Percentiles rank a stretch among this genome's conserved stretches.
These are phyloP conservation scores for Lithosia quadra DNA, from an alignment of 2,888 invertebrate species.

Conservation along the genomic window DNA sequence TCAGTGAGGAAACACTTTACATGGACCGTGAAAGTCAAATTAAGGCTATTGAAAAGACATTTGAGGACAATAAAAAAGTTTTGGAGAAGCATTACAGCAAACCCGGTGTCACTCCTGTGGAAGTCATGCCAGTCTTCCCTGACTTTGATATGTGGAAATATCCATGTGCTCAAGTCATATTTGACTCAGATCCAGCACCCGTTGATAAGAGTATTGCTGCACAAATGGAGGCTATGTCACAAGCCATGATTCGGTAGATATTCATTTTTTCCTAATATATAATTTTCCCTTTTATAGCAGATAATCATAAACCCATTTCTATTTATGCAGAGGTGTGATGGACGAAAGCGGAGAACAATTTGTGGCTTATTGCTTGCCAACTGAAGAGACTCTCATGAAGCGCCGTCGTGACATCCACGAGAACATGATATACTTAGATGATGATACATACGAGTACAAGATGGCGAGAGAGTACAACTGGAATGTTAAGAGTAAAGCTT, in stretches of 20 bases:
- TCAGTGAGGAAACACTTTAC: constrained; percentile 96
- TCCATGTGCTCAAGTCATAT: constrained; percentile 99
- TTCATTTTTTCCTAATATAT: neutral
- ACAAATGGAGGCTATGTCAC: constrained; percentile 98
- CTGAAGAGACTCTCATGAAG: constrained; percentile 96
- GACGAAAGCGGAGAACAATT: constrained; percentile 99
- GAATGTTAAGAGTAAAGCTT: constrained; percentile 99
- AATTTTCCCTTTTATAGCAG: neutral
- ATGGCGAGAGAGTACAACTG: constrained; percentile 99
- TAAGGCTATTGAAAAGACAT: constrained; percentile 98
- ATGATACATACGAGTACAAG: constrained; percentile 97
- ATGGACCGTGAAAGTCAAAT: constrained; percentile 99
- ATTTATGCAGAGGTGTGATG: constrained; percentile 95
- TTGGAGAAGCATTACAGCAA: constrained; percentile 98
- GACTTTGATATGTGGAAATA: constrained; percentile 99
- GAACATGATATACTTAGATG: constrained; percentile 93
- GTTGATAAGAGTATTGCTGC: constrained; percentile 94
- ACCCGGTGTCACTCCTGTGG: constrained; percentile 96
- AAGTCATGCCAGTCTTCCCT: constrained; percentile 94
- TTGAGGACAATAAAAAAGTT: constrained; percentile 94
- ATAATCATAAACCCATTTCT: neutral
- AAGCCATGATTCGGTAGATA: constrained; percentile 97
- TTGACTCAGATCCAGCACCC: constrained; percentile 99
- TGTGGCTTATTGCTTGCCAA: constrained; percentile 99
- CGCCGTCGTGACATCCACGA: constrained; percentile 93